A percentile compares a stretch with the other conserved stretches of the same genome.
Evolutionary conservation across 2,113 vertebrate genomes (phyloP).

Genomic region (Coreoperca whiteheadi): DNA sequence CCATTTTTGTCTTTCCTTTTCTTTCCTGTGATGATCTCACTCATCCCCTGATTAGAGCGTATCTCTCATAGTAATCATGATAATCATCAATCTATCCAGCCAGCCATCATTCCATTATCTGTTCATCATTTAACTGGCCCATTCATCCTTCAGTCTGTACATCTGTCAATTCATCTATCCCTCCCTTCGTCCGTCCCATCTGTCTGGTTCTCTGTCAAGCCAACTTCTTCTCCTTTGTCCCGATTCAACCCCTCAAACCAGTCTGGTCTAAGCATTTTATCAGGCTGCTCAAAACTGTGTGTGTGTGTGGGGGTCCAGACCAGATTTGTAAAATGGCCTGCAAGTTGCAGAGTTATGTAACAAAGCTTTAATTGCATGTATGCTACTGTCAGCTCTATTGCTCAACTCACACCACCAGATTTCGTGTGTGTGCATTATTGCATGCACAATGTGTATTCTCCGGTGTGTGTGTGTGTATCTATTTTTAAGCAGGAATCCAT

Average conservation of each 20-base stretch:
- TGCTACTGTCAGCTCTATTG: conserved; percentile 56
- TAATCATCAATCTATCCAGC: conserved; percentile 21
- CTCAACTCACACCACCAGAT: conserved; percentile 16
- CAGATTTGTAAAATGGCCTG: conserved; percentile 12
- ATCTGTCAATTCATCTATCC: conserved; percentile 30
- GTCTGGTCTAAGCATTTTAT: conserved; percentile 46
- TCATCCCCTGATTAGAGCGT: conserved; percentile 18
- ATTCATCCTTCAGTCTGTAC: conserved; percentile 30
- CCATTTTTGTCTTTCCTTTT: conserved; percentile 20
- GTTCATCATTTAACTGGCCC: conserved; percentile 35
- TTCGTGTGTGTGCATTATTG: conserved; percentile 28
- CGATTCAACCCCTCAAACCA: conserved; percentile 44
- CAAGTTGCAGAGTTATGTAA: conserved; percentile 73
- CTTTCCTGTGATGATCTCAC: conserved; percentile 21
- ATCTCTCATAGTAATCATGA: conserved; percentile 31
- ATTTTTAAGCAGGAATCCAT: conserved; percentile 47
- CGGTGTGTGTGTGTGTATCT: conserved; percentile 12
- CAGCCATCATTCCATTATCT: conserved; percentile 25
- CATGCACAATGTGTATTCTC: neutral
- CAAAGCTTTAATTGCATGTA: conserved; percentile 57
- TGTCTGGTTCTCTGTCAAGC: conserved; percentile 39
- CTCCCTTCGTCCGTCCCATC: conserved; percentile 29
- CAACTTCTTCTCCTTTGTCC: conserved; percentile 40
- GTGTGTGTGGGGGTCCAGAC: neutral
- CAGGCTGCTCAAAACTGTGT: neutral